Percentiles rank a stretch among this genome's conserved stretches.
These are phyloP conservation scores for Lasioglossum leucozonium DNA, from an alignment of 2,888 invertebrate species.

Conservation along the genomic window DNA sequence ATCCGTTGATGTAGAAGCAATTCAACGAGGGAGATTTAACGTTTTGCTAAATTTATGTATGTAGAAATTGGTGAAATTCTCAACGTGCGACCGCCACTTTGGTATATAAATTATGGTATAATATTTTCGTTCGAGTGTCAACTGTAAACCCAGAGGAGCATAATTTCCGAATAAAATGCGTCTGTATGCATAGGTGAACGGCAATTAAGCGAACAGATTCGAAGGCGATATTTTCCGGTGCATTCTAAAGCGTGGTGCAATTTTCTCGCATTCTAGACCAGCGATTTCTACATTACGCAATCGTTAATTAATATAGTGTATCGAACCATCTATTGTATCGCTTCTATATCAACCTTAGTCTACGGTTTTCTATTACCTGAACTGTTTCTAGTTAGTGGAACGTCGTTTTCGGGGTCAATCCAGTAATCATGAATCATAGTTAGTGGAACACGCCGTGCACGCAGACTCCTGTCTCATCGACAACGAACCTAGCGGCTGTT, in stretches of 20 bases:
- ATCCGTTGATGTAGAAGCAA: conserved; percentile 41
- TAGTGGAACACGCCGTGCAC: conserved; percentile 63
- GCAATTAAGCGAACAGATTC: neutral
- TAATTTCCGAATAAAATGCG: neutral
- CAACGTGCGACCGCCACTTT: too few species aligned
- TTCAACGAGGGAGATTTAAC: neutral
- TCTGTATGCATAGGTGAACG: neutral
- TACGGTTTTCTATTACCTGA: conserved; percentile 11
- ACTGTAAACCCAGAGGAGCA: neutral
- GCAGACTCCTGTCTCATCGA: conserved; percentile 43
- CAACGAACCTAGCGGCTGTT: neutral
- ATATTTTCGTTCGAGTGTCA: neutral
- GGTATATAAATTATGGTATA: neutral
- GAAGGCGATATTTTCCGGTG: neutral
- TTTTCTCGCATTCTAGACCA: conserved; percentile 10
- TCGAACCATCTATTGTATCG: conserved; percentile 2
- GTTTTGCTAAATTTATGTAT: neutral
- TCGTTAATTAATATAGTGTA: neutral
- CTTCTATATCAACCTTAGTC: conserved; percentile 46
- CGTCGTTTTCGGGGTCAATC: conserved; percentile 57
- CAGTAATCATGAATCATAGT: conserved; percentile 61
- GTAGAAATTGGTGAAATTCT: neutral
- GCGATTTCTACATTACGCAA: conserved; percentile 43
- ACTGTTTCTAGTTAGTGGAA: conserved; percentile 62
- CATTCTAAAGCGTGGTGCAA: neutral